Evolutionary conservation across 2,888 invertebrate genomes (phyloP).

Genomic region (Drosophila leonis): DNA sequence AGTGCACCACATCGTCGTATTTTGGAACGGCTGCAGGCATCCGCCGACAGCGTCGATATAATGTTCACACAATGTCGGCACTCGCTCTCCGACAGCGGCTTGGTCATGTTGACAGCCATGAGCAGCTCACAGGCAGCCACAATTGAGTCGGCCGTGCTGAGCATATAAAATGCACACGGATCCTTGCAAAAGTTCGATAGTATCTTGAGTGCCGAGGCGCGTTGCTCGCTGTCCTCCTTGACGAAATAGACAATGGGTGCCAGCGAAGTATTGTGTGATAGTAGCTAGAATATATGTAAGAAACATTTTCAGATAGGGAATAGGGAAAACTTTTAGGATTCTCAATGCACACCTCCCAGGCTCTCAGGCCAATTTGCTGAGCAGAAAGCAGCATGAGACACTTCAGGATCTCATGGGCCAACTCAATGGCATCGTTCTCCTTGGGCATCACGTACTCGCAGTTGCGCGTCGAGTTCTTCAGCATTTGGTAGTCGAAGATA

Average conservation of each 20-base stretch:
- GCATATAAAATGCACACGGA: slow-evolving; percentile 73
- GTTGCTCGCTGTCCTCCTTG: slow-evolving; percentile 80
- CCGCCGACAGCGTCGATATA: slow-evolving; percentile 83
- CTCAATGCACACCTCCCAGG: slow-evolving; percentile 73
- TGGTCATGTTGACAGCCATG: slow-evolving; percentile 76
- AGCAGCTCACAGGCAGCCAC: slow-evolving; percentile 83
- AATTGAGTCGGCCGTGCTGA: slow-evolving; percentile 83
- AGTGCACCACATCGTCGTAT: slow-evolving; percentile 84
- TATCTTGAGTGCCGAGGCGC: slow-evolving; percentile 81
- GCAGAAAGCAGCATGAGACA: slow-evolving; percentile 82
- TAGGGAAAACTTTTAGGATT: neutral
- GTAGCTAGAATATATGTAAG: slow-evolving; percentile 16
- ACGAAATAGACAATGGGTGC: slow-evolving; percentile 83
- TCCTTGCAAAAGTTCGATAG: slow-evolving; percentile 84
- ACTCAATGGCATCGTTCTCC: slow-evolving; percentile 73
- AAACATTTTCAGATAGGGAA: neutral
- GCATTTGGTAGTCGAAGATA: slow-evolving; percentile 83
- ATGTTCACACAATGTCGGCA: slow-evolving; percentile 83
- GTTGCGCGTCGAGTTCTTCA: slow-evolving; percentile 76
- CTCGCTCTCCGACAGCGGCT: slow-evolving; percentile 81
- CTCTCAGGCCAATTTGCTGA: slow-evolving; percentile 68
- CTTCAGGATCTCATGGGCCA: slow-evolving; percentile 83
- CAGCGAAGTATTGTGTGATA: slow-evolving; percentile 71
- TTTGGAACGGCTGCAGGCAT: slow-evolving; percentile 85
- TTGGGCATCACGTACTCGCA: slow-evolving; percentile 82